These are phyloP conservation scores for Mythimna albipuncta DNA, from an alignment of 2,888 invertebrate species.

Conservation along the genomic window DNA sequence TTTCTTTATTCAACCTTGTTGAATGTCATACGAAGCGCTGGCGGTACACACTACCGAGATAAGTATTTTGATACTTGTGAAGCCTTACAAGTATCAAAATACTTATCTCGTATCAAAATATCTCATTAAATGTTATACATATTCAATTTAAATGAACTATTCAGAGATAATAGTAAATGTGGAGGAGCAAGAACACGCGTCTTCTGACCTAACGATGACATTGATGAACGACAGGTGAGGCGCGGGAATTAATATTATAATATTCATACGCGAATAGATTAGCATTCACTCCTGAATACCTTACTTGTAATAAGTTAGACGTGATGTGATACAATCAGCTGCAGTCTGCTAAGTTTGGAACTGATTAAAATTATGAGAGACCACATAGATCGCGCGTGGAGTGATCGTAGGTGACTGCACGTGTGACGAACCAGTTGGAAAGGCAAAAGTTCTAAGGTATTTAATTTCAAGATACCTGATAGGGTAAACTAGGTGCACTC, in stretches of 20 bases:
- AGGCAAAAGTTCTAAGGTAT: background rate
- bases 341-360: constrained; percentile 32
- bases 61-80: background rate
- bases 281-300: constrained; percentile 10
- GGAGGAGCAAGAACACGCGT: background rate
- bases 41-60: background rate
- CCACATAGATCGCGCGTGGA: too few species aligned
- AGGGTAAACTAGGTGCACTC: background rate
- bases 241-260: background rate
- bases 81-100: too few species aligned
- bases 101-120: too few species aligned
- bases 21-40: background rate
- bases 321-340: constrained; percentile 2
- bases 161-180: background rate
- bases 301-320: background rate
- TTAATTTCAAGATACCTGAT: background rate
- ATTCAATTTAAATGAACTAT: background rate
- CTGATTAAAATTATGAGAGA: constrained; percentile 12
- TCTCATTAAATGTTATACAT: background rate
- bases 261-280: background rate
- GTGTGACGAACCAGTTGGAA: too few species aligned
- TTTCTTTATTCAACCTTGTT: constrained; percentile 1
- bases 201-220: constrained; percentile 6
- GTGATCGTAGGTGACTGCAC: background rate
- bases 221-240: background rate